phyloP scores from a whole-genome alignment of 2,888 invertebrate genomes.

The Lomographa bimaculata region DNA sequence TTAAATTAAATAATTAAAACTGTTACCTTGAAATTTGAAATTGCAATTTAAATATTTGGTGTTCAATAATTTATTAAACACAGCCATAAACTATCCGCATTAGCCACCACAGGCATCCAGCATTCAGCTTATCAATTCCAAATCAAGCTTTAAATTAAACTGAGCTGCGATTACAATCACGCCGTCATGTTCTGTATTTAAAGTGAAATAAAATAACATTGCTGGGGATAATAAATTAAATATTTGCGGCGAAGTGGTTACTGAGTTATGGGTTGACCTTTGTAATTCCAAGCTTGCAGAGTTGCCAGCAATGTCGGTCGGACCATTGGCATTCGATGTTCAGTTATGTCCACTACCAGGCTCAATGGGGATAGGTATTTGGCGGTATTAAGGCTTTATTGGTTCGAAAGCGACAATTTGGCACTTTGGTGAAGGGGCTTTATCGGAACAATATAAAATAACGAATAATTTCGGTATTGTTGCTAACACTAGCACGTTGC shows the following conservation, averaged over 20 bases:
- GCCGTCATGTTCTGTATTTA: constrained; percentile 3
- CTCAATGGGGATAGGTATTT: constrained; percentile 35
- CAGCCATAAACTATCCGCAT: no score
- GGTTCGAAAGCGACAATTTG: constrained; percentile 19
- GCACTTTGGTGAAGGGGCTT: no score
- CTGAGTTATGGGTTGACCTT: constrained; percentile 55
- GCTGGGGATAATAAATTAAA: constrained; percentile 24
- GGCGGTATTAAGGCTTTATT: constrained; percentile 32
- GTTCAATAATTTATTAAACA: no score
- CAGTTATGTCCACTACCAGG: constrained; percentile 28
- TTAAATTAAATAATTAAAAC: no score
- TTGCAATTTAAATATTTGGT: no score
- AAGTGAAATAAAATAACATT: constrained; percentile 17
- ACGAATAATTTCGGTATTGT: no score
- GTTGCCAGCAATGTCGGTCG: constrained; percentile 52
- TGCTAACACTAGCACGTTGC: no score
- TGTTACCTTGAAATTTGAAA: no score
- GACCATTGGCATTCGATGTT: constrained; percentile 47
- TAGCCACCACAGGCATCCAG: neutral
- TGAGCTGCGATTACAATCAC: constrained; percentile 11
- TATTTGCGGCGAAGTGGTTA: constrained; percentile 40
- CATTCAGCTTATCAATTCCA: constrained; percentile 10
- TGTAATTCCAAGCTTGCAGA: no score
- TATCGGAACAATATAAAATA: no score
- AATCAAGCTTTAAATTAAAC: constrained; percentile 15